A percentile compares a stretch with the other conserved stretches of the same genome.
Conservation (phyloP, 2,888 invertebrate species). For the Ceratothoa steindachneri region DNA sequence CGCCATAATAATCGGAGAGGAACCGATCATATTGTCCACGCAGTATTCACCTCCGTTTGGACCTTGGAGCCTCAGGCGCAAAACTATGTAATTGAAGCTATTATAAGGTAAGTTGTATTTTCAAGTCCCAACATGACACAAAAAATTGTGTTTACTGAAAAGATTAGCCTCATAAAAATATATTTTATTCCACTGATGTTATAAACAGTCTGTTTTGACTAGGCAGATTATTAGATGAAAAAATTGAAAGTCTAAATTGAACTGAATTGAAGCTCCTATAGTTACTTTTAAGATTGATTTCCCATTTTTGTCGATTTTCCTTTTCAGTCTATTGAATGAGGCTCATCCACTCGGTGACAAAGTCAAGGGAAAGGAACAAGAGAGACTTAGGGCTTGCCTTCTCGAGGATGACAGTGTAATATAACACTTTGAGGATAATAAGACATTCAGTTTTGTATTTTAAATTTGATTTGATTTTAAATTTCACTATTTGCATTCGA, state of each 20-base stretch:
- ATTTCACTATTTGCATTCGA: too few species aligned
- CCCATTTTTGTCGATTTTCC: too few species aligned
- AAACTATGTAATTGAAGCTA: slow-evolving; percentile 88
- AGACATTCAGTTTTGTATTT: background rate
- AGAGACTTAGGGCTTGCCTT: slow-evolving; percentile 42
- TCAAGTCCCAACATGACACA: too few species aligned
- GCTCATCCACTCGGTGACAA: slow-evolving; percentile 69
- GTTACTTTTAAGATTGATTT: too few species aligned
- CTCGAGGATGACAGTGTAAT: slow-evolving; percentile 43
- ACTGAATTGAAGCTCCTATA: too few species aligned
- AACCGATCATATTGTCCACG: slow-evolving; percentile 77
- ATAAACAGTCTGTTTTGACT: too few species aligned
- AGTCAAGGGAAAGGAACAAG: slow-evolving; percentile 41
- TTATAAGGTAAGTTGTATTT: slow-evolving; percentile 70
- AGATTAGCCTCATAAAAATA: too few species aligned
- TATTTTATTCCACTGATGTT: too few species aligned
- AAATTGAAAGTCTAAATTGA: too few species aligned
- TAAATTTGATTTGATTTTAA: background rate
- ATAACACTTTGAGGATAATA: background rate
- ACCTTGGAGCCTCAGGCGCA: slow-evolving; percentile 85
- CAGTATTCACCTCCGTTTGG: slow-evolving; percentile 79
- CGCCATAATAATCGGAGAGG: slow-evolving; percentile 82
- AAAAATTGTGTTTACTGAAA: too few species aligned
- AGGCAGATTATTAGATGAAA: too few species aligned
- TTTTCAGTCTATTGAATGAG: slow-evolving; percentile 69